Percentiles rank a stretch among this genome's conserved stretches.
Evolutionary conservation across 1,140 invertebrate species (phyloP).

Genomic region (Solenopsis invicta): DNA sequence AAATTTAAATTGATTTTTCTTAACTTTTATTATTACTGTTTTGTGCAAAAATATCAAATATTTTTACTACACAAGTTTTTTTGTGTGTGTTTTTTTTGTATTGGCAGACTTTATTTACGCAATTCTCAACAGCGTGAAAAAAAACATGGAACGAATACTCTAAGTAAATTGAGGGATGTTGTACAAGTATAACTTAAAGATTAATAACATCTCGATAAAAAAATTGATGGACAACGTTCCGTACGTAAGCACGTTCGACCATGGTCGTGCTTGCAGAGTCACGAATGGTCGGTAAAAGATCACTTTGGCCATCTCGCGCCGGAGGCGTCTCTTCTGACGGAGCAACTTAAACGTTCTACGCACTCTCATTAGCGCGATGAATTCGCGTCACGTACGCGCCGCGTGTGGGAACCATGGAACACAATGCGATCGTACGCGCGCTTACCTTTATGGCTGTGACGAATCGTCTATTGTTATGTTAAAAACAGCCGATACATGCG

Average conservation of each 20-base stretch:
- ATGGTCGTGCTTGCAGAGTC: neutral
- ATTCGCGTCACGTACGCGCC: conserved; percentile 76
- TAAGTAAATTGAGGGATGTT: too few species aligned
- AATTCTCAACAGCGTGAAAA: too few species aligned
- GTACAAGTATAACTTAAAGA: neutral
- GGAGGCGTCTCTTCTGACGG: neutral
- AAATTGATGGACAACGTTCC: neutral
- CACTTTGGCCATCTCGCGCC: neutral
- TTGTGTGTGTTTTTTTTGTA: too few species aligned
- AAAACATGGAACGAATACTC: too few species aligned
- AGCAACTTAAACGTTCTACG: conserved; percentile 36
- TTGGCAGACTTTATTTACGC: too few species aligned
- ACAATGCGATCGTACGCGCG: conserved; percentile 73
- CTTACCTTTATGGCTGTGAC: conserved; percentile 65
- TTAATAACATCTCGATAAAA: neutral
- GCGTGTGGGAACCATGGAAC: conserved; percentile 75
- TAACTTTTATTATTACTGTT: too few species aligned
- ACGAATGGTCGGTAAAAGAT: neutral
- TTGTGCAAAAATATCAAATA: too few species aligned
- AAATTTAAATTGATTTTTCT: too few species aligned
- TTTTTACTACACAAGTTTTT: too few species aligned
- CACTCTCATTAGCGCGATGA: conserved; percentile 77
- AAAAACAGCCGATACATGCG: conserved; percentile 66
- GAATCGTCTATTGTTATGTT: conserved; percentile 78
- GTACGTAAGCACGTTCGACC: neutral